Conservation (phyloP, 2,797 vertebrate species). For the Lemur catta region DNA sequence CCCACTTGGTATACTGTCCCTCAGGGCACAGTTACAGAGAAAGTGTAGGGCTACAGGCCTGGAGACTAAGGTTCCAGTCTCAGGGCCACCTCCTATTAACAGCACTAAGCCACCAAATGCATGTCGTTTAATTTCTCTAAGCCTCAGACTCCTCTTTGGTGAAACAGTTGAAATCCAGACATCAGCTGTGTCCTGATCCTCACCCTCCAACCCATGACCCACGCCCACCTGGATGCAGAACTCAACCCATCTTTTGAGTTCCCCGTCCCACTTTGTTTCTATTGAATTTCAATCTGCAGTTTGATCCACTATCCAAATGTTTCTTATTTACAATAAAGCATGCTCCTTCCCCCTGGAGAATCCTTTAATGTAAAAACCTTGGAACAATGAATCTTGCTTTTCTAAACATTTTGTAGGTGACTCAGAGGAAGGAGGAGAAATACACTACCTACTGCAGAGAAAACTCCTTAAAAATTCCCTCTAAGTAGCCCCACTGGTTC, state of each 20-base stretch:
- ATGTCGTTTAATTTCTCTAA: not conserved
- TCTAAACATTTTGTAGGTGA: not conserved
- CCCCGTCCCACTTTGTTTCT: not conserved
- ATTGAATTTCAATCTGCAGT: not conserved
- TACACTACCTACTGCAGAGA: not conserved
- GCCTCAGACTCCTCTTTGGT: not conserved
- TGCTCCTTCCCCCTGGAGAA: not conserved
- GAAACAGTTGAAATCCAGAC: not conserved
- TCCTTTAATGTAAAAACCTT: not conserved
- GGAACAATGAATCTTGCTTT: not conserved
- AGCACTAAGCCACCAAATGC: not conserved
- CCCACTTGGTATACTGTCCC: too few species aligned
- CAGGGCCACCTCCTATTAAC: not conserved
- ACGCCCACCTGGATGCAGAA: accelerated
- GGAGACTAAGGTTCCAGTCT: not conserved
- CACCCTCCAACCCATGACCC: not conserved
- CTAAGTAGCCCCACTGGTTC: not conserved
- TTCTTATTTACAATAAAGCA: not conserved
- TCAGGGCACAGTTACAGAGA: not conserved
- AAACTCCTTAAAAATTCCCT: not conserved
- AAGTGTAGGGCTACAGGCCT: not conserved
- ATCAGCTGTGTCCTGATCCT: not conserved
- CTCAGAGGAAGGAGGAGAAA: not conserved
- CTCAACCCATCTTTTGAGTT: not conserved
- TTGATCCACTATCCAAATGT: not conserved